Evolutionary conservation across 2,113 vertebrate species (phyloP).

Genomic region (Spea bombifrons): DNA sequence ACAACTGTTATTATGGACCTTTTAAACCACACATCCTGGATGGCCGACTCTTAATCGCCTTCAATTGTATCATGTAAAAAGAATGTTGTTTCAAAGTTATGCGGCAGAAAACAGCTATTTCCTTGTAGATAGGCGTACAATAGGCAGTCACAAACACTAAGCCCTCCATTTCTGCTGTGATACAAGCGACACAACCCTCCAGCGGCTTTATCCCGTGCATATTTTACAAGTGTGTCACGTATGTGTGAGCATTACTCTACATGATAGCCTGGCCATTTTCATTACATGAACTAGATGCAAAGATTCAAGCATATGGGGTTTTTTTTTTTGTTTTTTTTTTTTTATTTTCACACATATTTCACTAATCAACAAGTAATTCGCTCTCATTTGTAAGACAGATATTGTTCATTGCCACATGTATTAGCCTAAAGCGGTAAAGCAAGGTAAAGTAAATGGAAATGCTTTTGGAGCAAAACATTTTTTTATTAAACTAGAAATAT

Average conservation of each 20-base stretch:
- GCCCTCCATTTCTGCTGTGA: constrained; percentile 8
- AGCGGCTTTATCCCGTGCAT: constrained; percentile 21
- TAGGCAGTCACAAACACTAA: constrained; percentile 23
- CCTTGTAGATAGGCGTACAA: constrained; percentile 43
- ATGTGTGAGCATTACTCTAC: background rate
- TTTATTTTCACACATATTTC: no score
- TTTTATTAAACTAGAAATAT: no score
- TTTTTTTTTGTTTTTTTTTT: no score
- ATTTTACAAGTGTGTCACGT: constrained; percentile 23
- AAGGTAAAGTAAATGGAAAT: no score
- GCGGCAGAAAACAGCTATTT: constrained; percentile 36
- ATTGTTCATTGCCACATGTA: no score
- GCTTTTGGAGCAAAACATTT: no score
- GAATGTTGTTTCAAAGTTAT: constrained; percentile 39
- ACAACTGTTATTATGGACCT: constrained; percentile 14
- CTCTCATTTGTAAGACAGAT: no score
- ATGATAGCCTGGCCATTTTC: no score
- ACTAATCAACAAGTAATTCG: no score
- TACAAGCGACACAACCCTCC: background rate
- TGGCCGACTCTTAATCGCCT: constrained; percentile 19
- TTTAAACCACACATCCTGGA: constrained; percentile 20
- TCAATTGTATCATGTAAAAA: constrained; percentile 39
- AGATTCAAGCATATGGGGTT: no score
- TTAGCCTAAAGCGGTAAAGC: no score
- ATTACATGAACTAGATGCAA: no score